Conservation (phyloP, 2,113 vertebrate species). For the Clarias macrocephalus region DNA sequence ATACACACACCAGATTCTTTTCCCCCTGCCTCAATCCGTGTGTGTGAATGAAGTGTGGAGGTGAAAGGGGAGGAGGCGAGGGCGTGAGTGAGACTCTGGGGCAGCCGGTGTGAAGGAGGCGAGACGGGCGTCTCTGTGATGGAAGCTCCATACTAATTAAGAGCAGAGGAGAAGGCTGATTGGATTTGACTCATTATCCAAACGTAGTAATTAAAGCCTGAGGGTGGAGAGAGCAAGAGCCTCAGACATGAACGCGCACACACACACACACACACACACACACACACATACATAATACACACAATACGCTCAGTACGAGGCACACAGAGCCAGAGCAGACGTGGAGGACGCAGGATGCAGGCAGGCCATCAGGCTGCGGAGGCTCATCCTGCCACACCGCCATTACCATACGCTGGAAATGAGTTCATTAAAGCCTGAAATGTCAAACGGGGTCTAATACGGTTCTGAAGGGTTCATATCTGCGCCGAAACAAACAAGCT, state of each 20-base stretch:
- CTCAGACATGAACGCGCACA: conserved; percentile 10
- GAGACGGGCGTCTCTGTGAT: conserved; percentile 66
- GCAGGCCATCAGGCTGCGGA: conserved; percentile 1
- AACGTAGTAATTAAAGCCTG: conserved; percentile 75
- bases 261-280: conserved; percentile 38
- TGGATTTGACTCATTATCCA: conserved; percentile 78
- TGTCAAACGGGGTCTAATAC: conserved; percentile 30
- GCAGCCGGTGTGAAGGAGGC: conserved; percentile 63
- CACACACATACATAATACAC: background rate
- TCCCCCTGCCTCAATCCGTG: background rate
- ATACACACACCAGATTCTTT: background rate
- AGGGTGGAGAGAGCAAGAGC: conserved; percentile 61
- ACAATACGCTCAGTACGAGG: background rate
- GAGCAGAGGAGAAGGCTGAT: conserved; percentile 71
- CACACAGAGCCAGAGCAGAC: conserved; percentile 10
- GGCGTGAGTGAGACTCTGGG: conserved; percentile 59
- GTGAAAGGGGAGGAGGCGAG: background rate
- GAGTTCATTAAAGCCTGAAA: conserved; percentile 48
- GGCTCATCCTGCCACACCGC: conserved; percentile 21
- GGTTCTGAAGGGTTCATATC: conserved; percentile 23
- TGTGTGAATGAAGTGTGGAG: conserved; percentile 8
- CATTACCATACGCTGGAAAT: conserved; percentile 42
- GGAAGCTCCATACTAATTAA: conserved; percentile 73
- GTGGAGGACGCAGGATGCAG: background rate
- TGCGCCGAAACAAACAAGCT: conserved; percentile 20